These are phyloP conservation scores for Bruchidius siliquastri DNA, from an alignment of 2,888 invertebrate genomes.

Conservation along the genomic window DNA sequence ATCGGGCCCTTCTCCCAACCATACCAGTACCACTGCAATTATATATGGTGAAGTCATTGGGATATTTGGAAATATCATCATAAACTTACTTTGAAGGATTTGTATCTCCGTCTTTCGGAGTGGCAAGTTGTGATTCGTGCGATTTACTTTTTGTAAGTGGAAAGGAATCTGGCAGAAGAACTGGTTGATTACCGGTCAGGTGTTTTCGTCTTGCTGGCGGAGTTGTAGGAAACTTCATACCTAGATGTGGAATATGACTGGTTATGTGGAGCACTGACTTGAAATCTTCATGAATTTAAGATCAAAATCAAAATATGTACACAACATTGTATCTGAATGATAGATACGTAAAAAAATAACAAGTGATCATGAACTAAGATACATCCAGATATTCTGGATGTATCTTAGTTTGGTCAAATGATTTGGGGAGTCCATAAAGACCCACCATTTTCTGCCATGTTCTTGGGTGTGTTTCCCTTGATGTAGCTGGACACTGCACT, in stretches of 20 bases:
- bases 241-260: constrained; percentile 29
- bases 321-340: no score
- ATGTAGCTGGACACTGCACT: no score
- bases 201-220: constrained; percentile 74
- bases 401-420: no score
- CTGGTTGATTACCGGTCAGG: constrained; percentile 45
- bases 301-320: neutral
- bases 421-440: no score
- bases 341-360: no score
- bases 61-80: no score
- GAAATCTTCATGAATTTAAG: neutral
- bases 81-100: constrained; percentile 26
- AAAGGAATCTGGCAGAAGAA: constrained; percentile 51
- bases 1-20: constrained; percentile 47
- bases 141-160: constrained; percentile 86
- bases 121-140: constrained; percentile 84
- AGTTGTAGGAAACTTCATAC: constrained; percentile 75
- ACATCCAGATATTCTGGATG: no score
- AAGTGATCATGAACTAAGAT: no score
- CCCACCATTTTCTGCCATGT: no score
- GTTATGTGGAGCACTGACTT: neutral
- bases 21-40: constrained; percentile 38
- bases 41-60: no score
- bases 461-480: no score
- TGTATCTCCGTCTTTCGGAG: constrained; percentile 52